Percentiles rank a stretch among this genome's conserved stretches.
phyloP scores from a whole-genome alignment of 2,797 vertebrate genomes.

The Holocentrus rufus region DNA sequence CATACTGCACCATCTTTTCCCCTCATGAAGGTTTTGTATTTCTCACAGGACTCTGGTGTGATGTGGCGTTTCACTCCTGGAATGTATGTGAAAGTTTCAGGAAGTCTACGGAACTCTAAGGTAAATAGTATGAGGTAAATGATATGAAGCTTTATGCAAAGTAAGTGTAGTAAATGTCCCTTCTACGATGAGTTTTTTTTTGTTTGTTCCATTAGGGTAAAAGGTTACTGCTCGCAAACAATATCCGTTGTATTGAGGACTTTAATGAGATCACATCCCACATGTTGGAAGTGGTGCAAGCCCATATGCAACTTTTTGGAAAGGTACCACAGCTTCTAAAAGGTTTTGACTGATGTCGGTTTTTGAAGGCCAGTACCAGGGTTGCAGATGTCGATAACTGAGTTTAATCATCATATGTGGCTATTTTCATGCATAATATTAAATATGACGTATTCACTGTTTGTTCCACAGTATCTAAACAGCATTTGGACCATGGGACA shows the following conservation, averaged over 20 bases:
- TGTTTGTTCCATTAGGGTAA: conserved; percentile 42
- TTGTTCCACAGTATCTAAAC: too few species aligned
- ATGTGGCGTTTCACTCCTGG: conserved; percentile 14
- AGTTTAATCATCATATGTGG: too few species aligned
- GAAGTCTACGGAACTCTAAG: conserved; percentile 38
- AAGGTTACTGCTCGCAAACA: conserved; percentile 51
- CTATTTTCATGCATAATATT: too few species aligned
- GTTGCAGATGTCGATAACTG: too few species aligned
- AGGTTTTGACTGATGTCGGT: too few species aligned
- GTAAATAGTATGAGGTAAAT: conserved; percentile 39
- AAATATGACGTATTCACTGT: too few species aligned
- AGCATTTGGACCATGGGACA: too few species aligned
- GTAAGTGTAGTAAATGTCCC: too few species aligned
- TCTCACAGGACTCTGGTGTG: conserved; percentile 31
- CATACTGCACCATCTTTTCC: background rate
- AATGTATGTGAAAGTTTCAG: conserved; percentile 65
- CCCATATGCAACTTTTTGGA: conserved; percentile 58
- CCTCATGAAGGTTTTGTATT: background rate
- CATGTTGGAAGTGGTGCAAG: conserved; percentile 72
- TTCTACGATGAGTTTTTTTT: too few species aligned
- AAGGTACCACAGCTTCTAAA: conserved; percentile 44
- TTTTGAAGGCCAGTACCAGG: too few species aligned
- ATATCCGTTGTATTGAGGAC: conserved; percentile 53
- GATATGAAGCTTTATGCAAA: background rate
- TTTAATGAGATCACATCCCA: conserved; percentile 75